Conservation (phyloP, 1,140 invertebrate genomes). For the Scaptomyza pallida region DNA sequence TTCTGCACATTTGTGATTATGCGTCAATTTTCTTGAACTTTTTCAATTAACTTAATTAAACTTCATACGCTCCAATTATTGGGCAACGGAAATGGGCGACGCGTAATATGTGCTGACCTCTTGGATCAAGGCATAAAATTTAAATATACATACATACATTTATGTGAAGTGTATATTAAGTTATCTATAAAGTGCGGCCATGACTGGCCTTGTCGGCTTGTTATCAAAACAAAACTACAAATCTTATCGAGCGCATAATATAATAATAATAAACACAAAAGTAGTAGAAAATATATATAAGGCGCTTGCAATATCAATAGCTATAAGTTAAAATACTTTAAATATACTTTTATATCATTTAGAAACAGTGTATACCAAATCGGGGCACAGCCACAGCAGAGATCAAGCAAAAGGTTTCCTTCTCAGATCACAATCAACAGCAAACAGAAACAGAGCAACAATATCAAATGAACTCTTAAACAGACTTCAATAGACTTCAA, state of each 20-base stretch:
- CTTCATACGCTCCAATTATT: conserved; percentile 39
- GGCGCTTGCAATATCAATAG: conserved; percentile 46
- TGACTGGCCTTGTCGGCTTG: conserved; percentile 61
- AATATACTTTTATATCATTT: background rate
- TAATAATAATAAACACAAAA: conserved; percentile 9
- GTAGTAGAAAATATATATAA: background rate
- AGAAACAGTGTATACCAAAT: background rate
- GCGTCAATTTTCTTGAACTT: conserved; percentile 70
- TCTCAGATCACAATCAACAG: conserved; percentile 69
- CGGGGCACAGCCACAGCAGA: conserved; percentile 39
- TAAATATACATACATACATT: conserved; percentile 8
- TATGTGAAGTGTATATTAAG: background rate
- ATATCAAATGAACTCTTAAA: conserved; percentile 71
- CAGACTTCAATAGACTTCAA: conserved; percentile 10
- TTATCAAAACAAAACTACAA: conserved; percentile 61
- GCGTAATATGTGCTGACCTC: conserved; percentile 60
- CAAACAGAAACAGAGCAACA: conserved; percentile 56
- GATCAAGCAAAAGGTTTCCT: conserved; percentile 68
- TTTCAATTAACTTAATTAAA: conserved; percentile 61
- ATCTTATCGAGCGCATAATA: conserved; percentile 51
- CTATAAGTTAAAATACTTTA: conserved; percentile 57
- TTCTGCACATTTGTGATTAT: conserved; percentile 43
- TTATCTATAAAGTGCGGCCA: background rate
- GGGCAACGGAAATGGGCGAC: conserved; percentile 63
- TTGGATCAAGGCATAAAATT: conserved; percentile 45